Evolutionary conservation across 2,888 invertebrate species (phyloP), one percentile per base, ranked within the genome.

Genomic region (Cephus pygmeus): DNA sequence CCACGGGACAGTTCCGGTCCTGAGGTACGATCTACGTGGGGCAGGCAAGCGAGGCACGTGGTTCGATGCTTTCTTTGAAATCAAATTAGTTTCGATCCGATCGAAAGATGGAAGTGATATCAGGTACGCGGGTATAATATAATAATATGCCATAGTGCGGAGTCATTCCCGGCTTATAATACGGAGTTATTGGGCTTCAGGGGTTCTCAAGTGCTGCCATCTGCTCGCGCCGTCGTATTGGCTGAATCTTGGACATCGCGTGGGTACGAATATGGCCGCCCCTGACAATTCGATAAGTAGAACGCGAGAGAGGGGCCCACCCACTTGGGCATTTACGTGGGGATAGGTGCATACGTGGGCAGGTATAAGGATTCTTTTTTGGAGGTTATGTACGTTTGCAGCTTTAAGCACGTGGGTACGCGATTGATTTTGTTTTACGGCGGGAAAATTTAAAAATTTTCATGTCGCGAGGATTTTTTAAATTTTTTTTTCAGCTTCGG

Each of bases 71-170:
- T 86, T 86, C 85, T 87, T 86, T 82, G 84, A 84, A 86, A 88
- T 87, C 84, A 86, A 88, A 88, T 88, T 87, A 86, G 88, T 86
- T 86, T 83, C 81, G 85, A 86, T 86, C 82, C 69, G 83, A 81
- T 82, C 84, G 75, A 79, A 78, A 83, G 84, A 87, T 85, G 85
- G 81, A 77, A 77, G 79, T 77, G 84, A 85, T 86, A 88, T 85
- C 85, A 84, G 81, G 82, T 69, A 81, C 74, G 77, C 76, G 76
- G 79, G 79, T 83, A 81, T 86, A 81, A 85, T 86, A 83, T 83
- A 86, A 87, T 87, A 85, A 85, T 81, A 83, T 77, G 75, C 81
- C 81, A 77, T 76, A 79, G 73, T 84, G 86, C 87, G 81, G 75
- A 84, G 87, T 87, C 87, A 87, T 86, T 84, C 85, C 74, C 73